Conservation (phyloP, 2,888 invertebrate species). For the Drosophila buzzatii region DNA sequence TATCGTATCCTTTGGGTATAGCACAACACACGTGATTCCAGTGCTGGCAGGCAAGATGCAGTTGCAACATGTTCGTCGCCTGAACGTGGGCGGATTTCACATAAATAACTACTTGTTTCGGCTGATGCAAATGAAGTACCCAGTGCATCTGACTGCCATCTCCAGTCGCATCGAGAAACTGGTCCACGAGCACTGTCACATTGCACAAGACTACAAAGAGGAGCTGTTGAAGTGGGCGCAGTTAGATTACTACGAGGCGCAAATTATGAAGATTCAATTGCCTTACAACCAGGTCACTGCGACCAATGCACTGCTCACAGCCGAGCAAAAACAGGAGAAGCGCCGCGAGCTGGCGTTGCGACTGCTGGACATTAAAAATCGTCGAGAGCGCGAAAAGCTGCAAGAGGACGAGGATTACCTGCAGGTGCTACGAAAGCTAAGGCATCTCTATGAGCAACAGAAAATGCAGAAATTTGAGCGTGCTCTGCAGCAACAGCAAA, state of each 20-base stretch:
- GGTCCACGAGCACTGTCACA: conserved; percentile 91
- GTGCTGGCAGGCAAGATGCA: conserved; percentile 90
- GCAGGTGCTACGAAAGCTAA: conserved; percentile 90
- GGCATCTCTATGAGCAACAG: conserved; percentile 91
- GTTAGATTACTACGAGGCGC: conserved; percentile 92
- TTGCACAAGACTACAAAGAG: conserved; percentile 92
- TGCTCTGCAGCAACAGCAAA: conserved; percentile 91
- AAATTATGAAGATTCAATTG: conserved; percentile 94
- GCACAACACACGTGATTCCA: conserved; percentile 95
- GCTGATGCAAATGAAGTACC: conserved; percentile 96
- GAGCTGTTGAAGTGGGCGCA: conserved; percentile 93
- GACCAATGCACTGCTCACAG: conserved; percentile 85
- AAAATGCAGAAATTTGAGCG: conserved; percentile 91
- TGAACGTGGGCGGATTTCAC: conserved; percentile 94
- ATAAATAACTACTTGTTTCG: conserved; percentile 91
- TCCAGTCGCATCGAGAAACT: conserved; percentile 95
- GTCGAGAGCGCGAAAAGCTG: conserved; percentile 94
- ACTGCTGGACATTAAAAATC: conserved; percentile 94
- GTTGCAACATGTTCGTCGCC: conserved; percentile 90
- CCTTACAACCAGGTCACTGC: conserved; percentile 88
- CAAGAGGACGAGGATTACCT: conserved; percentile 95
- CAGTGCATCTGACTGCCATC: conserved; percentile 94
- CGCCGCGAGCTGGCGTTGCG: conserved; percentile 94
- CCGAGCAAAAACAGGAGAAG: conserved; percentile 94
- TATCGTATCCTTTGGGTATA: conserved; percentile 94